phyloP scores from a whole-genome alignment of 2,888 invertebrate genomes.

The Neoscelio sp. region DNA sequence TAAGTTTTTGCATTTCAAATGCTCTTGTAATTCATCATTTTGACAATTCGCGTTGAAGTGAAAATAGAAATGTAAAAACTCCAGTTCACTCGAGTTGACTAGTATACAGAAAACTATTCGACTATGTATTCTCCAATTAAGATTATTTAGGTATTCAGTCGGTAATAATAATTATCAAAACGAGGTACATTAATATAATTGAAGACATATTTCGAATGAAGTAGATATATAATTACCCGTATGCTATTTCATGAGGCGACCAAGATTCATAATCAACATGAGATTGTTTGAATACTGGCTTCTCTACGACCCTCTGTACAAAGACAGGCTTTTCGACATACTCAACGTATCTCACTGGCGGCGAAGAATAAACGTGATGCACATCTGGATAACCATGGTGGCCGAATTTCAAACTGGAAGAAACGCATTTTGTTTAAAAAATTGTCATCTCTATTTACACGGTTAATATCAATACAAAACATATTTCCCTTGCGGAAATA shows the following conservation, averaged over 20 bases:
- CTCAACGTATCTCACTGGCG: constrained; percentile 78
- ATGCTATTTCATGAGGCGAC: constrained; percentile 76
- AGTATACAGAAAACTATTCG: too few species aligned
- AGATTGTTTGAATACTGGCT: constrained; percentile 76
- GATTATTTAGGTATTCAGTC: too few species aligned
- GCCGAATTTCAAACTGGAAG: constrained; percentile 78
- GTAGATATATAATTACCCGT: constrained; percentile 72
- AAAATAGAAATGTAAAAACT: too few species aligned
- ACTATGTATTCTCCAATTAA: too few species aligned
- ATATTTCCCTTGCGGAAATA: too few species aligned
- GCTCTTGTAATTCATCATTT: constrained; percentile 14
- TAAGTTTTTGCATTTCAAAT: constrained; percentile 5
- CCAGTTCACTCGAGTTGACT: too few species aligned
- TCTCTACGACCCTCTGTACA: constrained; percentile 78
- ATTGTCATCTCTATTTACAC: too few species aligned
- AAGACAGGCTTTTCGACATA: constrained; percentile 80
- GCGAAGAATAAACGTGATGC: constrained; percentile 79
- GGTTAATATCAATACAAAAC: too few species aligned
- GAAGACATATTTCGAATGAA: background rate
- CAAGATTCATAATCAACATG: constrained; percentile 74
- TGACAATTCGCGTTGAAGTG: too few species aligned
- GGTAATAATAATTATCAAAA: background rate
- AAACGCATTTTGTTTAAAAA: background rate
- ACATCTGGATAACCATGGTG: constrained; percentile 77
- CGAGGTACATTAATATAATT: background rate